phyloP scores from a whole-genome alignment of 2,113 vertebrate species.

The Oncorhynchus gorbuscha region DNA sequence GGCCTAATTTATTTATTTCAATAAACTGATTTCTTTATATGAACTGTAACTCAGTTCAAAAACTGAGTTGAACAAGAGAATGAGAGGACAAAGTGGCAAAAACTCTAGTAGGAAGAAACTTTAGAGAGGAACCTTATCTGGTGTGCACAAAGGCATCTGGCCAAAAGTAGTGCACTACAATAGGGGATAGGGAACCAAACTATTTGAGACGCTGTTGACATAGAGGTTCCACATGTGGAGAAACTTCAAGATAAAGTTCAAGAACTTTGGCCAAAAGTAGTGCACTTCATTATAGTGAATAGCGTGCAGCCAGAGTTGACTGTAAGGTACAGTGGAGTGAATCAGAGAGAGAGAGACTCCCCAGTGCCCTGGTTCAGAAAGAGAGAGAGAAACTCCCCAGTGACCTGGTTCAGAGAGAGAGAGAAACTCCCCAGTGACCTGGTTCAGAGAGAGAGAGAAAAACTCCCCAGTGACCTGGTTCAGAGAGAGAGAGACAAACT shows the following conservation, averaged over 20 bases:
- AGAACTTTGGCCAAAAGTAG: too few species aligned
- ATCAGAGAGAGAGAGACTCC: neutral
- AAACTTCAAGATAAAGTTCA: too few species aligned
- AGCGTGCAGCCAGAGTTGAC: too few species aligned
- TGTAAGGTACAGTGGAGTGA: too few species aligned
- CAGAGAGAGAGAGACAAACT: too few species aligned
- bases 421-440: slow-evolving; percentile 36
- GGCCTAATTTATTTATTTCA: too few species aligned
- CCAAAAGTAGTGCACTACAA: neutral
- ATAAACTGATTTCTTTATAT: too few species aligned
- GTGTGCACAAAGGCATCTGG: neutral
- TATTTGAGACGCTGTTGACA: too few species aligned
- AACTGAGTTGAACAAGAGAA: neutral
- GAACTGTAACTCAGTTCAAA: neutral
- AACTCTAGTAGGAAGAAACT: neutral
- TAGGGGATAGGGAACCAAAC: too few species aligned
- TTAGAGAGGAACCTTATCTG: slow-evolving; percentile 8
- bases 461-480: neutral
- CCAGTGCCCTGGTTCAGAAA: slow-evolving; percentile 38
- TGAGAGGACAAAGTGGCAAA: neutral
- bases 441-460: slow-evolving; percentile 25
- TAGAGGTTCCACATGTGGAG: too few species aligned
- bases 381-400: neutral
- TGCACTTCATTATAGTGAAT: too few species aligned
- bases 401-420: too few species aligned